Evolutionary conservation across 2,113 vertebrate species (phyloP).

Genomic region (Coryphaenoides rupestris): DNA sequence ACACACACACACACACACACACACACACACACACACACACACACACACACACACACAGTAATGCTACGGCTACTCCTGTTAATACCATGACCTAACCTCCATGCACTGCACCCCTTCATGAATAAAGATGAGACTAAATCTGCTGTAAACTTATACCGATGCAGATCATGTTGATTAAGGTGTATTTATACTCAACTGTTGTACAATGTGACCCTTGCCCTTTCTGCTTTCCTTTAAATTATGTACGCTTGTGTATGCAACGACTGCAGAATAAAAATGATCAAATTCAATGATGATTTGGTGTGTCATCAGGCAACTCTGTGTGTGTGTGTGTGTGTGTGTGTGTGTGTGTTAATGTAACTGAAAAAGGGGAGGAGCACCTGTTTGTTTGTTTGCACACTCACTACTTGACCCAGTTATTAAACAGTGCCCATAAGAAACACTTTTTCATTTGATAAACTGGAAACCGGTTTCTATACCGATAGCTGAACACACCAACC

Average conservation of each 20-base stretch:
- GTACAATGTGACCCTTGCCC: slow-evolving; percentile 36
- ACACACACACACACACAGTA: too few species aligned
- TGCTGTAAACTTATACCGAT: slow-evolving; percentile 6
- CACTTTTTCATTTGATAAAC: too few species aligned
- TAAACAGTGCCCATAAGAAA: too few species aligned
- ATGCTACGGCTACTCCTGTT: background rate
- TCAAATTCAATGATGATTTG: background rate
- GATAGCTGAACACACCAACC: too few species aligned
- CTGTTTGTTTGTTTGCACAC: too few species aligned
- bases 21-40: too few species aligned
- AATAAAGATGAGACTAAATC: slow-evolving; percentile 36
- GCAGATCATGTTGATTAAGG: background rate
- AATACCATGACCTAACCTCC: slow-evolving; percentile 19
- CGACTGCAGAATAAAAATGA: slow-evolving; percentile 42
- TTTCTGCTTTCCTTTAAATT: slow-evolving; percentile 29
- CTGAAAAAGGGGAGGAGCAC: too few species aligned
- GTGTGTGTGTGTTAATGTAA: too few species aligned
- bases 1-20: too few species aligned
- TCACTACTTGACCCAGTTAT: too few species aligned
- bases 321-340: too few species aligned
- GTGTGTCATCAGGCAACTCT: background rate
- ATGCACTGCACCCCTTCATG: slow-evolving; percentile 19
- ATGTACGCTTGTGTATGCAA: slow-evolving; percentile 36
- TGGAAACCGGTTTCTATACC: too few species aligned
- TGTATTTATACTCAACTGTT: slow-evolving; percentile 36